A percentile compares a stretch with the other conserved stretches of the same genome.
Evolutionary conservation across 2,113 vertebrate genomes (phyloP).

Genomic region (Glaucidium brasilianum): DNA sequence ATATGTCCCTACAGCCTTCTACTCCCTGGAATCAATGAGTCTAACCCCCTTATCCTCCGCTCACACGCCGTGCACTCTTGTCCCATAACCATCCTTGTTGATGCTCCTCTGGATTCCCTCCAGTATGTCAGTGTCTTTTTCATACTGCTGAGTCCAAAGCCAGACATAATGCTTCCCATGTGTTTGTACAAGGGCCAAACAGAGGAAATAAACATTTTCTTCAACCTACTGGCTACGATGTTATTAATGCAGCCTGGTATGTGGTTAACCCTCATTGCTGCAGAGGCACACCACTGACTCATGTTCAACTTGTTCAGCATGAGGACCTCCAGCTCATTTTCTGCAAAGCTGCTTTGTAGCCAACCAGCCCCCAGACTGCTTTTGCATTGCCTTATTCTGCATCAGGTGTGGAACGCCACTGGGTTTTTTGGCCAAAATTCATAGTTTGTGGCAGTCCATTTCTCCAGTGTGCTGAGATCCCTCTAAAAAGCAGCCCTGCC

Average conservation of each 20-base stretch:
- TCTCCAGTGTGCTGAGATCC: background rate
- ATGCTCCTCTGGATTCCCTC: background rate
- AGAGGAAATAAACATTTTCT: background rate
- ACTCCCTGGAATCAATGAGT: background rate
- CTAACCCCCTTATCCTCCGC: background rate
- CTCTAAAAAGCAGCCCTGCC: background rate
- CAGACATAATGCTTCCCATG: background rate
- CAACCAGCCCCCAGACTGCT: background rate
- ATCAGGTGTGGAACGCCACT: background rate
- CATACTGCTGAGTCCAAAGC: background rate
- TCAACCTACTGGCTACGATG: background rate
- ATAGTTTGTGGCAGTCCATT: background rate
- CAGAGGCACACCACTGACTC: background rate
- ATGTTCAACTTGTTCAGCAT: accelerated
- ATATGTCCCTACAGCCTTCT: background rate
- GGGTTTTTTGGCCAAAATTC: background rate
- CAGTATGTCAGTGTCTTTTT: background rate
- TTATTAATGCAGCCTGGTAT: background rate
- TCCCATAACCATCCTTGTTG: background rate
- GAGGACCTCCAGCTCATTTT: background rate
- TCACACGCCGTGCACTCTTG: background rate
- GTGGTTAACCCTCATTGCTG: background rate
- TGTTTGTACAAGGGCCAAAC: background rate
- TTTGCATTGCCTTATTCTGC: background rate
- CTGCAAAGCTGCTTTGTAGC: background rate